Evolutionary conservation across 2,113 vertebrate species (phyloP).

Genomic region (Spermophilus dauricus): DNA sequence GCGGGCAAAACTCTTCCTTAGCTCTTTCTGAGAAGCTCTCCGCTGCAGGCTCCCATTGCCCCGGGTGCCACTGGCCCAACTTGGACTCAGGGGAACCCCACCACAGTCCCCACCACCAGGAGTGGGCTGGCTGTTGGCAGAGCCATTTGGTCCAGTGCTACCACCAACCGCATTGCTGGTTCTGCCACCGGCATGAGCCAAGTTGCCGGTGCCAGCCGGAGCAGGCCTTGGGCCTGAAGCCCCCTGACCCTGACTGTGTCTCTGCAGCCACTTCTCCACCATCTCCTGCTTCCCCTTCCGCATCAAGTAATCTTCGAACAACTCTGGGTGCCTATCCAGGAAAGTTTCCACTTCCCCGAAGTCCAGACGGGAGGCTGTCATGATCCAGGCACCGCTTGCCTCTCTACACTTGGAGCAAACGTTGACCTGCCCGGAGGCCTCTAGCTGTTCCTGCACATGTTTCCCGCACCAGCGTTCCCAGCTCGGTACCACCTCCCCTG

Average conservation of each 20-base stretch:
- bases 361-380: slow-evolving; percentile 92
- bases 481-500: background rate
- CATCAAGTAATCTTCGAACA: slow-evolving; percentile 95
- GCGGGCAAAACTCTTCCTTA: too few relatives aligned
- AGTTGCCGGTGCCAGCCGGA: background rate
- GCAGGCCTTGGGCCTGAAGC: slow-evolving; percentile 67
- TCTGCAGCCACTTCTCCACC: slow-evolving; percentile 97
- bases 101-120: slow-evolving; percentile 49
- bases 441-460: slow-evolving; percentile 65
- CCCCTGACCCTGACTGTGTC: slow-evolving; percentile 87
- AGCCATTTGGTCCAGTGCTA: slow-evolving; percentile 34
- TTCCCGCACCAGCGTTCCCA: background rate
- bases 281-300: slow-evolving; percentile 93
- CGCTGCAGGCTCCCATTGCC: slow-evolving; percentile 91
- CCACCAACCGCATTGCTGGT: background rate
- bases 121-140: slow-evolving; percentile 51
- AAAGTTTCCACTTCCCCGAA: slow-evolving; percentile 98
- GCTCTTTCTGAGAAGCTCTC: too few relatives aligned
- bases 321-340: slow-evolving; percentile 95
- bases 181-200: background rate
- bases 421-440: slow-evolving; percentile 43
- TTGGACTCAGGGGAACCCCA: slow-evolving; percentile 61
- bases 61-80: slow-evolving; percentile 81
- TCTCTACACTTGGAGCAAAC: background rate
- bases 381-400: slow-evolving; percentile 83